phyloP scores from a whole-genome alignment of 2,888 invertebrate species.

The Clanis bilineata region DNA sequence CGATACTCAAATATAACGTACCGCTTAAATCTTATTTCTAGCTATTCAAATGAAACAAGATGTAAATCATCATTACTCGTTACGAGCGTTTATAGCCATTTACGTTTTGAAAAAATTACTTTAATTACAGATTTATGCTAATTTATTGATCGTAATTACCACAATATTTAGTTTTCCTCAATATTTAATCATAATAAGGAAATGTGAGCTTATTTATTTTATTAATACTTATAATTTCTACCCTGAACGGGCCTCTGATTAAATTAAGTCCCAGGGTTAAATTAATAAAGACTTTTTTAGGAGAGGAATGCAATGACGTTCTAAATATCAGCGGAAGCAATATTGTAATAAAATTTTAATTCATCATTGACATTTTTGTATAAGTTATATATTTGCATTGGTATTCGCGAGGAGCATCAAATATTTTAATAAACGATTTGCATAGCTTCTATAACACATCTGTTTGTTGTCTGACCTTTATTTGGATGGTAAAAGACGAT shows the following conservation, averaged over 20 bases:
- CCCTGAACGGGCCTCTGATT: background rate
- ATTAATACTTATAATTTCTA: background rate
- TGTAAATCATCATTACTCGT: too few species aligned
- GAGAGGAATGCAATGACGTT: background rate
- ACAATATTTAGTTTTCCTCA: too few species aligned
- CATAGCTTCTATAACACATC: background rate
- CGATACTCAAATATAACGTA: constrained; percentile 17
- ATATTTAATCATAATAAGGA: background rate
- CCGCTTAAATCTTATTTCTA: background rate
- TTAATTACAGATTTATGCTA: too few species aligned
- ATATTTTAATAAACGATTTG: background rate
- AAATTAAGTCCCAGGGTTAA: background rate
- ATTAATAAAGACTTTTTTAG: too few species aligned
- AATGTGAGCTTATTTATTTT: background rate
- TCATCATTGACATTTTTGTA: background rate
- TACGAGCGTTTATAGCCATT: too few species aligned
- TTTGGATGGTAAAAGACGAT: background rate
- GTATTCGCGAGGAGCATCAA: background rate
- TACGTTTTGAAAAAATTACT: too few species aligned
- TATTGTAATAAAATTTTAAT: background rate
- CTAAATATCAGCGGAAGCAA: background rate
- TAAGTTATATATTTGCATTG: background rate
- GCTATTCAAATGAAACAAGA: too few species aligned
- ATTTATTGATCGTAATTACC: too few species aligned
- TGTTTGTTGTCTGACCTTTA: background rate